A percentile compares a stretch with the other conserved stretches of the same genome.
These are phyloP conservation scores for Cistogaster globosa DNA, from an alignment of 2,888 invertebrate species.

Conservation along the genomic window DNA sequence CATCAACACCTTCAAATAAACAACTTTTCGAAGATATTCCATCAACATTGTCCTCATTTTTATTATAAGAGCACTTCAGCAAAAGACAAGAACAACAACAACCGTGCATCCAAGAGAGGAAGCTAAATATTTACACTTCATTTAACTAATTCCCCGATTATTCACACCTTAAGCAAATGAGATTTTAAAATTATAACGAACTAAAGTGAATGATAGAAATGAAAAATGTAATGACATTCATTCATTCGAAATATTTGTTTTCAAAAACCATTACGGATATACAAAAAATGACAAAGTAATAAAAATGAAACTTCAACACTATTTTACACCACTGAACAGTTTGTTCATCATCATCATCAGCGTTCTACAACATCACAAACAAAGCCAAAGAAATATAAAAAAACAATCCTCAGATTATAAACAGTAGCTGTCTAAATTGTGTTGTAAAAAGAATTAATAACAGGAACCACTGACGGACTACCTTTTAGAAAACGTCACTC, in stretches of 20 bases:
- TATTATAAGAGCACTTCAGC: neutral
- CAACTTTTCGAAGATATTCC: slow-evolving; percentile 53
- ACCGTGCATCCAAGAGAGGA: slow-evolving; percentile 12
- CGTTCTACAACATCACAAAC: slow-evolving; percentile 21
- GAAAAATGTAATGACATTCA: slow-evolving; percentile 55
- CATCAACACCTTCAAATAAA: slow-evolving; percentile 56
- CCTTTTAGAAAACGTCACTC: slow-evolving; percentile 65
- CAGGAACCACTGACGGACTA: slow-evolving; percentile 63
- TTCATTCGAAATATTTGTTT: slow-evolving; percentile 50
- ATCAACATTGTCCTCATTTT: slow-evolving; percentile 38
- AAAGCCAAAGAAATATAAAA: neutral
- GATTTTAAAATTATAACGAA: slow-evolving; percentile 66
- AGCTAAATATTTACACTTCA: slow-evolving; percentile 76
- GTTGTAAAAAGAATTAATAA: slow-evolving; percentile 69
- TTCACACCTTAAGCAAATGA: slow-evolving; percentile 77
- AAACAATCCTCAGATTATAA: slow-evolving; percentile 28
- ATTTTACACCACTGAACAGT: slow-evolving; percentile 56
- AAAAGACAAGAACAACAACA: neutral
- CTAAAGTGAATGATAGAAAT: slow-evolving; percentile 31
- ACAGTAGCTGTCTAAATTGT: slow-evolving; percentile 46
- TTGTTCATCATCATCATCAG: slow-evolving; percentile 33
- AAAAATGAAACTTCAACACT: slow-evolving; percentile 60
- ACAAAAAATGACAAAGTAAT: slow-evolving; percentile 46
- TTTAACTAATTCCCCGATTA: slow-evolving; percentile 79
- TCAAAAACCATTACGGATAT: slow-evolving; percentile 70